Conservation (phyloP, 2,888 invertebrate genomes). For the Pedicia rivosa region DNA sequence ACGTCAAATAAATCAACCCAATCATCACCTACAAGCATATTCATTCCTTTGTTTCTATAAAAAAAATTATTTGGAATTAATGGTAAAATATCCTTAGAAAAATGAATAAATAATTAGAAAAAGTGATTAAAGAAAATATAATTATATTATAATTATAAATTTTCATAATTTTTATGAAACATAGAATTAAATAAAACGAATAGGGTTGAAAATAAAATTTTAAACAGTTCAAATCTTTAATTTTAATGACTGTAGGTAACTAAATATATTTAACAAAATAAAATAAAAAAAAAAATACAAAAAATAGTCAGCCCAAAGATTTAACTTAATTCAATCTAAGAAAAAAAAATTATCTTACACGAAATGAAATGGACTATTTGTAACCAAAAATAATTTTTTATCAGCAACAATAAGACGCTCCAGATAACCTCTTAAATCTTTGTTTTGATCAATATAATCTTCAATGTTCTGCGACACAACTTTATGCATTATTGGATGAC, state of each 20-base stretch:
- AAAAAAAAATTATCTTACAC: constrained; percentile 56
- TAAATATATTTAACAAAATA: background rate
- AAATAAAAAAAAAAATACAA: background rate
- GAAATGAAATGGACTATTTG: constrained; percentile 92
- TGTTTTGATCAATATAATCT: constrained; percentile 64
- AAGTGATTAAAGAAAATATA: no score
- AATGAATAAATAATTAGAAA: no score
- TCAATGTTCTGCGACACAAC: constrained; percentile 68
- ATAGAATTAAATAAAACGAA: no score
- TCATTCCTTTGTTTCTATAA: constrained; percentile 81
- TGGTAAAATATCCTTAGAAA: constrained; percentile 11
- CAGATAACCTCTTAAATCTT: constrained; percentile 56
- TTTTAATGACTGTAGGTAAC: no score
- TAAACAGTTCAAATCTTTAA: no score
- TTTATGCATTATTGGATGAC: constrained; percentile 80
- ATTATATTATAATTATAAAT: no score
- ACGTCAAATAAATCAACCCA: constrained; percentile 91
- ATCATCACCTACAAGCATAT: constrained; percentile 65
- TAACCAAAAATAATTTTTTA: constrained; percentile 87
- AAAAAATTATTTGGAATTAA: no score
- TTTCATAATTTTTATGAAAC: no score
- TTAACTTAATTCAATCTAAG: background rate
- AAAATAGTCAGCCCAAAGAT: background rate
- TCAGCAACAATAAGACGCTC: constrained; percentile 51
- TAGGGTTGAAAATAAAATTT: no score